phyloP scores from a whole-genome alignment of 2,797 vertebrate genomes.

The Lepilemur septentrionalis region DNA sequence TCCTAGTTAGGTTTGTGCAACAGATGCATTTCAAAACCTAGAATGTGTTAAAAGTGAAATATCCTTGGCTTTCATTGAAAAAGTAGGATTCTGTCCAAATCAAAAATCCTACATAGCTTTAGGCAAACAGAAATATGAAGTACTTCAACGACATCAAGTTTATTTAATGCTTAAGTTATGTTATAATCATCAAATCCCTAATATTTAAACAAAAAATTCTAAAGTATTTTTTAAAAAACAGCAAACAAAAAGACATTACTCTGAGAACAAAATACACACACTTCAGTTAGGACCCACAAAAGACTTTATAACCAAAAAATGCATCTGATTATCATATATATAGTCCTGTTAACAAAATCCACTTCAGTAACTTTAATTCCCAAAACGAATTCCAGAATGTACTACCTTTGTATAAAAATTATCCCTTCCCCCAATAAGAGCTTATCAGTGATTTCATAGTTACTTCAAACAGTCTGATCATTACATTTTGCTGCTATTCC shows the following conservation, averaged over 20 bases:
- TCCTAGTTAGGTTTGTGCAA: neutral
- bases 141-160: neutral
- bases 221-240: neutral
- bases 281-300: neutral
- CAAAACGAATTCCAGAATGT: neutral
- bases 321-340: neutral
- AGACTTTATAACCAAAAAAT: neutral
- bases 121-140: neutral
- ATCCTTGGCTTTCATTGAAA: neutral
- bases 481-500: neutral
- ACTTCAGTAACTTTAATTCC: neutral
- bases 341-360: neutral
- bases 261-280: neutral
- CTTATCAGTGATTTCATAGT: neutral
- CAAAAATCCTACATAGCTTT: neutral
- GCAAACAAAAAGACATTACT: neutral
- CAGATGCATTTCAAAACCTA: neutral
- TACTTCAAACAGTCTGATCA: neutral
- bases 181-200: neutral
- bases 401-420: neutral
- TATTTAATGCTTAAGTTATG: neutral
- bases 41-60: neutral
- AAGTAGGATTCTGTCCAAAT: neutral
- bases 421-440: neutral
- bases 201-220: neutral